Base-by-base conservation (phyloP, 2,888 invertebrate genomes). In the Dinocampus coccinellae region DNA sequence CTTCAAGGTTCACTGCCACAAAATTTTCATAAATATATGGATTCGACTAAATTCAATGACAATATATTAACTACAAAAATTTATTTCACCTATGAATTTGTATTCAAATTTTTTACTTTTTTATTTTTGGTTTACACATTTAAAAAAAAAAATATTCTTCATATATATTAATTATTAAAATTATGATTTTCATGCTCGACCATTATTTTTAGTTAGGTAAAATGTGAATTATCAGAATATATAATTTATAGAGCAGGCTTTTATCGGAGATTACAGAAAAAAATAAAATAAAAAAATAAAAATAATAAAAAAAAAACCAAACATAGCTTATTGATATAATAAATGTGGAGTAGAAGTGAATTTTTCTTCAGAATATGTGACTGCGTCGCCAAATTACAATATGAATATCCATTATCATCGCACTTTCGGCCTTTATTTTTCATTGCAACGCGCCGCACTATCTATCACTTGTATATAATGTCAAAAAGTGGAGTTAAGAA, bases 381-480 rank as follows among this genome's bases (percentile, higher is more conserved):
- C 22, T 13, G 53, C 22, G 24, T 13, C 55, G 11, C 73, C 62
- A 34, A 24, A 72, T 72, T 73, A 73, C 73, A 73, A 53, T 74
- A 65, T 73, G 74, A 74, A 72, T 78, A 79, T 80, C 78, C 80
- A 79, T 79, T 4, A 81, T 80, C 81, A 80, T 79, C 73, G 77
- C 79, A 80, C 81, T 82, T 82, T 84, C 83, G 81, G 82, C 84
- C 83, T 84, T 85, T 77, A n/a, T 73, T 84, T 82, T 82, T 77
- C 72, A 72, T 79, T 80, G 81, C 82, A 79, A 84, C 80, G 82
- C 81, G 80, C 81, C 82, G 81, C 81, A 83, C 83, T 84, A 84
- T 84, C 83, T 84, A 86, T 84, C 84, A 86, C 83, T 83, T 86
- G 86, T 86, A 86, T 79, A 86, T 85, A 86, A 82, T 83, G 79